Evolutionary conservation across 2,797 vertebrate species (phyloP).

Genomic region (Typhlichthys subterraneus): DNA sequence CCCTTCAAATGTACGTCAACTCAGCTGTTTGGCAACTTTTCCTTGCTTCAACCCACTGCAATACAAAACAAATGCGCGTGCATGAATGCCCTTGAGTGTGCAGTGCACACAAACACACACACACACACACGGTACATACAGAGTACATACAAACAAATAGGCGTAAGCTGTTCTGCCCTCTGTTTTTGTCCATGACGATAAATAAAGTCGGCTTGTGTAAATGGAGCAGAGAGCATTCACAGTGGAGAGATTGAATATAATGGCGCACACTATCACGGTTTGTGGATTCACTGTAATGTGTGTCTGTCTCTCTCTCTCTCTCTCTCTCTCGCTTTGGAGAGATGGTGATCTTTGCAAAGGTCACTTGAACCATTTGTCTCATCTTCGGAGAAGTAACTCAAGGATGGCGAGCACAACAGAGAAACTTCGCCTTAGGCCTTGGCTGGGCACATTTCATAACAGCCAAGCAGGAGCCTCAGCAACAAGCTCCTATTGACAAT

Average conservation of each 20-base stretch:
- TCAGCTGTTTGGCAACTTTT: neutral
- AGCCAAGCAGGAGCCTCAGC: conserved; percentile 10
- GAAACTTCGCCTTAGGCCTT: conserved; percentile 54
- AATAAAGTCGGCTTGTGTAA: conserved; percentile 55
- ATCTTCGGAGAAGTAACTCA: conserved; percentile 61
- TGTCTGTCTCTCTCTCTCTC: conserved; percentile 42
- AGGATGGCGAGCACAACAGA: conserved; percentile 53
- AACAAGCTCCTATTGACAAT: conserved; percentile 10
- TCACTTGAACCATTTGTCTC: conserved; percentile 71
- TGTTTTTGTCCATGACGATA: conserved; percentile 37
- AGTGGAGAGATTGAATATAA: conserved; percentile 28
- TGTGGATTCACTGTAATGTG: conserved; percentile 53
- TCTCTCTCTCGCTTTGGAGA: conserved; percentile 42
- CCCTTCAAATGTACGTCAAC: neutral
- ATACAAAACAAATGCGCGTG: no score
- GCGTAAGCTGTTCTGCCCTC: neutral
- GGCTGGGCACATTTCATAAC: conserved; percentile 53
- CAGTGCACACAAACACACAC: no score
- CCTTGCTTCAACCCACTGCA: no score
- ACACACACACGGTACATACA: neutral
- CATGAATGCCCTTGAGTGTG: no score
- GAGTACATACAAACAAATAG: neutral
- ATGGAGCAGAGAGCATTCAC: conserved; percentile 56
- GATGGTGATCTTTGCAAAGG: conserved; percentile 74
- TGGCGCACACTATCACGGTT: conserved; percentile 43